phyloP scores from a whole-genome alignment of 2,888 invertebrate species.

The Drosophila peninsularis region DNA sequence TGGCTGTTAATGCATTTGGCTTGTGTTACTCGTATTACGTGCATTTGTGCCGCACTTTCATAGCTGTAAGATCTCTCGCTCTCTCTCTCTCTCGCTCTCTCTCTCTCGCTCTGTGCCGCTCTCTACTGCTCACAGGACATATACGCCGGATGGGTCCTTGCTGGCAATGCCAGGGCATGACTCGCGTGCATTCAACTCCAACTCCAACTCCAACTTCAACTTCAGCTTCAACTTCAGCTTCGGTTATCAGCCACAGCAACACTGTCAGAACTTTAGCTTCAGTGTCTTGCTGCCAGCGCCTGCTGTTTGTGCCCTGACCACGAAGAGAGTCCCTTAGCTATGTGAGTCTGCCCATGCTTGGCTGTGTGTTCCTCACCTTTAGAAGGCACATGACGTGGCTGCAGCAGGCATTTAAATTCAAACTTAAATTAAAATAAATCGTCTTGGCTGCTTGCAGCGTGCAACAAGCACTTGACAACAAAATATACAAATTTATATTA shows the following conservation, averaged over 20 bases:
- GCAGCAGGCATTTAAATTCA: no score
- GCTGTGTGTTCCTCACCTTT: no score
- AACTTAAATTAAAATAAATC: no score
- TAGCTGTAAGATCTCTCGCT: conserved; percentile 48
- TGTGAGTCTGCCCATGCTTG: neutral
- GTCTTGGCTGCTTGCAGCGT: no score
- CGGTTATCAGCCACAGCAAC: conserved; percentile 30
- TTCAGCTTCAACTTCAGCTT: no score
- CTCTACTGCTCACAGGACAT: conserved; percentile 39
- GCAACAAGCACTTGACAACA: no score
- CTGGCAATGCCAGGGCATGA: conserved; percentile 46
- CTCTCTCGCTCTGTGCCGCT: neutral
- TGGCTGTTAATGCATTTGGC: conserved; percentile 78
- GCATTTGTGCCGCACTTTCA: conserved; percentile 72
- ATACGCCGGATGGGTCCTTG: conserved; percentile 56
- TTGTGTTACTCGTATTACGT: conserved; percentile 77
- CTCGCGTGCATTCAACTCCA: conserved; percentile 77
- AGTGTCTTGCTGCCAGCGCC: conserved; percentile 27
- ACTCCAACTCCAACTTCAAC: conserved; percentile 48
- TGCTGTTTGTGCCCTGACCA: neutral
- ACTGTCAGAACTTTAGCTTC: conserved; percentile 42
- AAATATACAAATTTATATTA: no score
- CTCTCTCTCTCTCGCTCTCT: neutral
- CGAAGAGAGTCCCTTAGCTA: neutral
- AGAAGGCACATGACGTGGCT: no score